These are phyloP conservation scores for Dynastes hyllus DNA, from an alignment of 2,888 invertebrate species.

Conservation along the genomic window DNA sequence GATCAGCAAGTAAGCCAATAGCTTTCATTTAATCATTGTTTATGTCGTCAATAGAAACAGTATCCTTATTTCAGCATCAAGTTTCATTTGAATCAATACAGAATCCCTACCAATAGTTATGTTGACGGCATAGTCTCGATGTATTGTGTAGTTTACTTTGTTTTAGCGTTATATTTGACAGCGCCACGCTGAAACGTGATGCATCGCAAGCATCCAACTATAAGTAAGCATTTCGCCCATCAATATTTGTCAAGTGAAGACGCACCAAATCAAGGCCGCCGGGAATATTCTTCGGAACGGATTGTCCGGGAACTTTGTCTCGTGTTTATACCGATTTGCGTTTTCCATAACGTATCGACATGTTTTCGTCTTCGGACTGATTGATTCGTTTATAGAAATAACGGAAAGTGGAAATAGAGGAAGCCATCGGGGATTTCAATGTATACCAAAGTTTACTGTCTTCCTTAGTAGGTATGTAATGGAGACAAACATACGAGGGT, in stretches of 20 bases:
- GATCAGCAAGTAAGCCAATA: too few relatives aligned
- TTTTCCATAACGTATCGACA: conserved; percentile 7
- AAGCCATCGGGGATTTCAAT: too few relatives aligned
- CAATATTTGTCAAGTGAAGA: conserved; percentile 4
- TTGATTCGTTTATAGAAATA: conserved; percentile 13
- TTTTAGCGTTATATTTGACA: background rate
- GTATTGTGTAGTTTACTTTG: background rate
- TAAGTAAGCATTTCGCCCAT: background rate
- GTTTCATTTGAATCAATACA: too few relatives aligned
- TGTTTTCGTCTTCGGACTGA: conserved; percentile 12
- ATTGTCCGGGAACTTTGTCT: background rate
- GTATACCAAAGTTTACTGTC: too few relatives aligned
- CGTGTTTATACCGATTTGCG: background rate
- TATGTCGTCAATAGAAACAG: too few relatives aligned
- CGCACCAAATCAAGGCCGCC: background rate
- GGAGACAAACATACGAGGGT: too few relatives aligned
- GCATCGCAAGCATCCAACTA: background rate
- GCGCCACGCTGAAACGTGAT: background rate
- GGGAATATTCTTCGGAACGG: background rate
- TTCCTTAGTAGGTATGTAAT: too few relatives aligned
- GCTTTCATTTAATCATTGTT: too few relatives aligned
- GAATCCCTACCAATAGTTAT: too few relatives aligned
- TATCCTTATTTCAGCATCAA: too few relatives aligned
- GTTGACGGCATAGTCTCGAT: too few relatives aligned
- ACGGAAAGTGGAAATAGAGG: too few relatives aligned